Evolutionary conservation across 2,888 invertebrate genomes (phyloP), one percentile per base, ranked within the genome.

Genomic region (Copidosoma aretas): DNA sequence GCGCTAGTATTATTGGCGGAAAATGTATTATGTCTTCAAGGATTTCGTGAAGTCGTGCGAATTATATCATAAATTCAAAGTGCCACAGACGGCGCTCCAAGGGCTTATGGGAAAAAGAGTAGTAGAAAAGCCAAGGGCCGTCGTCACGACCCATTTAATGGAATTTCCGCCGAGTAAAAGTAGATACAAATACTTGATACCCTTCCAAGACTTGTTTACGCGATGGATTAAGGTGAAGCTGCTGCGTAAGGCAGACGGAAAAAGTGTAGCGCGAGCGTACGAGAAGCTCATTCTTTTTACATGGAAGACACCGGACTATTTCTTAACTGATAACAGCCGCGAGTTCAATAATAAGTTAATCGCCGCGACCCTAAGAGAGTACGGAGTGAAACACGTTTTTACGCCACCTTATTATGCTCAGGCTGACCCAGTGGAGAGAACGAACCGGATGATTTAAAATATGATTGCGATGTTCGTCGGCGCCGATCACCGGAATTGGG

Each of bases 1-100:
- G 41, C 22, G 43, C 1, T 43, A 64, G 32, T 71, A 71, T 57
- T 70, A 67, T 57, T 70, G 61, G 61, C 60, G 51, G 15, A 64
- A 54, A 8, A 61, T 67, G 19, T 64, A 51, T 51, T 17, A 64
- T 12, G 63, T 68, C 39, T 14, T 71, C 0, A 19, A 32, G 10
- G 32, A 25, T 0, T 67, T 52, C 53, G 66, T 68, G 8, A n/a
- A 8, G 17, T 8, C 51, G 5, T 51, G 51, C 17, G 10, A 51
- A 17, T 17, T 25, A 1, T 51, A n/a, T 17, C 51, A 51, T 10
- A 51, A 17, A n/a, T 51, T n/a, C 51, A 51, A 51, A n/a, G 17
- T 19, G n/a, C 51, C 51, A n/a, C 17, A 51, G 17, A n/a, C 51
- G 17, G 51, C 8, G 17, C 10, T 8, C 10, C n/a, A n/a, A n/a